Evolutionary conservation across 1,140 invertebrate species (phyloP), one percentile per base, ranked within the genome.

Genomic region (Dreissena rostriformis): DNA sequence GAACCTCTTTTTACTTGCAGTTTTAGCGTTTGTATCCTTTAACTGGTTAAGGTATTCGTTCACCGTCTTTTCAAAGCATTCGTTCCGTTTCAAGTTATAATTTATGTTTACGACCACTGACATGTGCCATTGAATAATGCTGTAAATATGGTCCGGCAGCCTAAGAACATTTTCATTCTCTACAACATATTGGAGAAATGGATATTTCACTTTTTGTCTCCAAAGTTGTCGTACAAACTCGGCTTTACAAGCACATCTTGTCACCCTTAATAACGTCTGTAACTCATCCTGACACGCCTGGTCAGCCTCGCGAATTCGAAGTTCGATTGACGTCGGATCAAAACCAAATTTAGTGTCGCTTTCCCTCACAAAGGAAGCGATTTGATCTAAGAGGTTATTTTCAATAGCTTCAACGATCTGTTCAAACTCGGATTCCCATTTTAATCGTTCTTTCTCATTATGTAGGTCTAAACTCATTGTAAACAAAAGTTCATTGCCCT

Each of bases 101-200:
- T 57, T 74, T 5, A 67, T 15, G 19, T 72, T 82, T 26, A 65
- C 29, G 66, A 72, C 26, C 10, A 51, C 28, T 67, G 55, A 10
- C 57, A 73, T n/a, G 29, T 82, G 79, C 79, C 79, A 82, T 15
- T 74, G 71, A 17, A 82, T 19, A 15, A 82, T 74, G 26, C 52
- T n/a, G 26, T 66, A 51, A 12, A 82, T 63, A 24, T 82, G 61
- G 10, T 73, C 66, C 22, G 71, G 70, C 0, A 82, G 61, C 4
- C 8, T n/a, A 24, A 82, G 39, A 19, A 24, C 12, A 19, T 8
- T 7, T 74, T 73, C 70, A 24, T 72, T 24, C 19, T 29, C 28
- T 12, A 82, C 14, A 39, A 51, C 53, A 19, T 51, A 22, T 26
- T 12, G 4, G 0, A 82, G 53, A 39, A 73, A 82, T 14, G 70